Base-by-base conservation (phyloP, 2,888 invertebrate species). In the Metopia argyrocephala region DNA sequence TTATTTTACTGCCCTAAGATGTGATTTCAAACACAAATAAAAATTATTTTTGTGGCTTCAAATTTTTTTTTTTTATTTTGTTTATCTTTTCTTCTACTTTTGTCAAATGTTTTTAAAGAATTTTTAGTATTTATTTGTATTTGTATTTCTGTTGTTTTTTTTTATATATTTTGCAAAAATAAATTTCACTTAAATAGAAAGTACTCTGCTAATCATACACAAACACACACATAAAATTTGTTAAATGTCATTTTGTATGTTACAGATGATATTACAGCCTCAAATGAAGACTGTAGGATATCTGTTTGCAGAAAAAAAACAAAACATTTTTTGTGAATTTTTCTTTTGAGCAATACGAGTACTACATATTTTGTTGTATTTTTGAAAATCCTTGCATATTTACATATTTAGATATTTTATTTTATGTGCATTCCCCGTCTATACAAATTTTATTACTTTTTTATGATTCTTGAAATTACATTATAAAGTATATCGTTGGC, bases 401-500 rank as follows among this genome's bases (percentile, higher is more conserved):
- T 31, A 12, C 9, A 31, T 9, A 12, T 31, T 31, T 31, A 12
- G 12, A 3, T 73, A 23, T 66, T 57, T 57, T 56, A 52, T 23
- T 38, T n/a, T n/a, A n/a, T n/a, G n/a, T n/a, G n/a, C n/a, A n/a
- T n/a, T n/a, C n/a, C n/a, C n/a, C n/a, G n/a, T n/a, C n/a, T n/a
- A n/a, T n/a, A n/a, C n/a, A n/a, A n/a, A n/a, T n/a, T n/a, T 64
- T 74, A 45, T 52, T 50, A 50, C 38, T 66, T 59, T 75, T 9
- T 59, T 52, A 23, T 50, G 66, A 66, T 45, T 59, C 45, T 38
- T 21, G n/a, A 31, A 45, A 75, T 75, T 68, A 61, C 46, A 54
- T 52, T 59, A 59, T n/a, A n/a, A n/a, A n/a, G n/a, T n/a, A n/a
- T 66, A 59, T 50, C 21, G 25, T 27, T 65, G 5, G 31, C 18